A percentile compares a stretch with the other conserved stretches of the same genome.
Evolutionary conservation across 1,140 invertebrate species (phyloP).

Genomic region (Lanistes nyassanus): DNA sequence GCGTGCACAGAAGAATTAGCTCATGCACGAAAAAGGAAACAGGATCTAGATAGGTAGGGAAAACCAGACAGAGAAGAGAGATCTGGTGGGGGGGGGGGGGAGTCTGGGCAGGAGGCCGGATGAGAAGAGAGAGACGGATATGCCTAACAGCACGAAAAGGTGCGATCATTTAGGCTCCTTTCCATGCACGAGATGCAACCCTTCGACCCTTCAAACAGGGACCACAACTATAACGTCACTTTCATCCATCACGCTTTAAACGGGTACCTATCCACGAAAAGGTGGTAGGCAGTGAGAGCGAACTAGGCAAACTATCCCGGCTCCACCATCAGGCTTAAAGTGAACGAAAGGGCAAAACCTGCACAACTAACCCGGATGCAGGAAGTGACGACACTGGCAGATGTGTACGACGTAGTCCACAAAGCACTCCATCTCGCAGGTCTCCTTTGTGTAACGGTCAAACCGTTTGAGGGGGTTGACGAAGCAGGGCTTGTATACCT

Average conservation of each 20-base stretch:
- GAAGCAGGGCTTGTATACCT: constrained; percentile 19
- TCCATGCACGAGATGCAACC: not conserved
- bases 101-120: too few relatives aligned
- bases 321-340: not conserved
- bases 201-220: not conserved
- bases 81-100: not conserved
- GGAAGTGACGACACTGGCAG: constrained; percentile 38
- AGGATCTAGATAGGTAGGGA: not conserved
- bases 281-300: not conserved
- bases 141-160: not conserved
- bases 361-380: constrained; percentile 31
- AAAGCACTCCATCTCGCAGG: constrained; percentile 39
- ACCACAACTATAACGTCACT: too few relatives aligned
- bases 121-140: not conserved
- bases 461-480: constrained; percentile 31
- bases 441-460: constrained; percentile 35
- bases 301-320: not conserved
- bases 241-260: too few relatives aligned
- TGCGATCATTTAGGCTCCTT: too few relatives aligned
- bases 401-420: constrained; percentile 34
- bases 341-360: not conserved
- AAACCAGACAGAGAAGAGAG: not conserved
- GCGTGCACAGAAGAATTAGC: not conserved
- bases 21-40: not conserved
- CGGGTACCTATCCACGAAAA: too few relatives aligned